Conservation (phyloP, 2,797 vertebrate species). For the Acomys russatus region DNA sequence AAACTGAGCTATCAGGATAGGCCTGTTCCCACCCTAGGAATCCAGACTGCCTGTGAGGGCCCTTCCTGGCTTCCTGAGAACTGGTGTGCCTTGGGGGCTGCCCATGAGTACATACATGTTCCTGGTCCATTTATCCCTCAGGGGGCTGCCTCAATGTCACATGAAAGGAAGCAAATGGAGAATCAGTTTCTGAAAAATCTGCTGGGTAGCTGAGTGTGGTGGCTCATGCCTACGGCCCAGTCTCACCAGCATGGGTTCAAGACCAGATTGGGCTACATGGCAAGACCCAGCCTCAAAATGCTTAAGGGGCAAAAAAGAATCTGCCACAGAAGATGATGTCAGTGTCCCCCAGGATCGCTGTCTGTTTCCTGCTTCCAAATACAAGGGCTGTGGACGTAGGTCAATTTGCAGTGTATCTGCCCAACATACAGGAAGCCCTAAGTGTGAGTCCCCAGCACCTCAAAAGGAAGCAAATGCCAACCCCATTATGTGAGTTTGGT, state of each 20-base stretch:
- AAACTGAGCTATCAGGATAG: background rate
- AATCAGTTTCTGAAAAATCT: constrained; percentile 41
- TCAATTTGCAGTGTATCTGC: background rate
- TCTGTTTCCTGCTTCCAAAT: background rate
- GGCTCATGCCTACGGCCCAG: background rate
- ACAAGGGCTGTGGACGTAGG: background rate
- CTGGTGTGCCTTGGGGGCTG: background rate
- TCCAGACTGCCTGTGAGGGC: background rate
- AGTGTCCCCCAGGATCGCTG: background rate
- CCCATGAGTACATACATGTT: background rate
- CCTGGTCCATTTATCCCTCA: background rate
- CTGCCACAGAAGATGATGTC: constrained; percentile 2
- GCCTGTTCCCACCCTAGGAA: background rate
- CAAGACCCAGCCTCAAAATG: background rate
- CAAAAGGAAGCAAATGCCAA: background rate
- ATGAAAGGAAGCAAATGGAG: background rate
- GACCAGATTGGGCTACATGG: background rate
- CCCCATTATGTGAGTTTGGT: background rate
- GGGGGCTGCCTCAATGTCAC: background rate
- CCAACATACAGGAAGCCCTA: background rate
- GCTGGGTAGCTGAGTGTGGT: background rate
- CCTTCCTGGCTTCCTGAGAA: background rate
- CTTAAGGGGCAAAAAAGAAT: background rate
- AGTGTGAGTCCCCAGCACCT: background rate
- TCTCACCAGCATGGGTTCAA: background rate